Percentiles rank a stretch among this genome's conserved stretches.
phyloP scores from a whole-genome alignment of 2,888 invertebrate species.

The Campopleginae sp. region DNA sequence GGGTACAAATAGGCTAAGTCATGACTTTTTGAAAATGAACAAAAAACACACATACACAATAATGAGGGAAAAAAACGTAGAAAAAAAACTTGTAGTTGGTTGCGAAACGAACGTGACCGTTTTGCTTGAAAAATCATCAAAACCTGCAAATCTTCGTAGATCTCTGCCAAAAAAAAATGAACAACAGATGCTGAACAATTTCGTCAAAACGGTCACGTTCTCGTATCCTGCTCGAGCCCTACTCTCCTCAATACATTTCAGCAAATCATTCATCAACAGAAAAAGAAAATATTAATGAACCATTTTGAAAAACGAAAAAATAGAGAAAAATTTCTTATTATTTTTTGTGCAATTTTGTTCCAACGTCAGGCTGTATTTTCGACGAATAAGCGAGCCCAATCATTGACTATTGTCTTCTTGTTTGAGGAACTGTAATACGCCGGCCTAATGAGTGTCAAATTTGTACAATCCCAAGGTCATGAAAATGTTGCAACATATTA shows the following conservation, averaged over 20 bases:
- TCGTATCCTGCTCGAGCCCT: conserved; percentile 46
- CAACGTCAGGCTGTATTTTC: conserved; percentile 75
- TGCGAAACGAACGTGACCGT: conserved; percentile 76
- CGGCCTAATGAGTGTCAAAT: no score
- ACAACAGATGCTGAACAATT: conserved; percentile 59
- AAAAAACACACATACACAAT: conserved; percentile 17
- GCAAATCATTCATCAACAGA: conserved; percentile 73
- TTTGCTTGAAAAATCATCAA: conserved; percentile 49
- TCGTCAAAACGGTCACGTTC: conserved; percentile 50
- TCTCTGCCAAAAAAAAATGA: conserved; percentile 57
- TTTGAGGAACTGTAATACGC: not conserved
- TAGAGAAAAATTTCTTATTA: conserved; percentile 68
- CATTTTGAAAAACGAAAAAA: conserved; percentile 49
- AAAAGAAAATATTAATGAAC: conserved; percentile 69
- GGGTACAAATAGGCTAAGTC: conserved; percentile 83
- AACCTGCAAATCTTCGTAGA: conserved; percentile 63
- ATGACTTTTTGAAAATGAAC: conserved; percentile 73
- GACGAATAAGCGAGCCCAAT: conserved; percentile 26
- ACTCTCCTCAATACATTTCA: conserved; percentile 73
- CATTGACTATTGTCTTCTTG: conserved; percentile 11
- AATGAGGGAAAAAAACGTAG: conserved; percentile 57
- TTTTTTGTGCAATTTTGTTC: conserved; percentile 78
- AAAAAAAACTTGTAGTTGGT: conserved; percentile 72
- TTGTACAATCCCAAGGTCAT: no score
- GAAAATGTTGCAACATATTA: no score